These are phyloP conservation scores for Lamprologus lemairii DNA, from an alignment of 2,113 vertebrate species.

Conservation along the genomic window DNA sequence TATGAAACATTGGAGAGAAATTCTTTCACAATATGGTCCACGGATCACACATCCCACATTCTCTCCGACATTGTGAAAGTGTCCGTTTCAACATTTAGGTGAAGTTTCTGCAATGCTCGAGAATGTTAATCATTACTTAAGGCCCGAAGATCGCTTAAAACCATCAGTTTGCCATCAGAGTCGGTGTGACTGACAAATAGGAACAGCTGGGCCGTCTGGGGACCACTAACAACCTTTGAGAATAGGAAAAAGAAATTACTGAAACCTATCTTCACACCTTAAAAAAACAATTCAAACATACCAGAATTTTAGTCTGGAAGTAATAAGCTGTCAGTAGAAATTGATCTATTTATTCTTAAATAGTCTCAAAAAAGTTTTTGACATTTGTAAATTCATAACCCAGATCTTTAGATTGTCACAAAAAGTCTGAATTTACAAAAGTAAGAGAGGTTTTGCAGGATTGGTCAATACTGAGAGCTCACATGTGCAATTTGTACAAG, in stretches of 20 bases:
- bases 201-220: slow-evolving; percentile 42
- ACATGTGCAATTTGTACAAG: neutral
- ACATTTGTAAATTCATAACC: neutral
- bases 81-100: slow-evolving; percentile 39
- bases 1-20: neutral
- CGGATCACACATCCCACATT: neutral
- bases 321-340: neutral
- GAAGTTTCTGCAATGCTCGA: neutral
- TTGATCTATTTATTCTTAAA: neutral
- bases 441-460: neutral
- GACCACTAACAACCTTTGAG: slow-evolving; percentile 10
- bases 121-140: slow-evolving; percentile 41
- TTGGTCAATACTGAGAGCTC: neutral
- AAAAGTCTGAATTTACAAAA: neutral
- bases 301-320: neutral
- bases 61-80: slow-evolving; percentile 6
- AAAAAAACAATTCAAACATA: neutral
- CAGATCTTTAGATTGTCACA: neutral
- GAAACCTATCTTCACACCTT: neutral
- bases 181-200: slow-evolving; percentile 41
- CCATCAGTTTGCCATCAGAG: slow-evolving; percentile 32
- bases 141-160: neutral
- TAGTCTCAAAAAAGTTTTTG: neutral
- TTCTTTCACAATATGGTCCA: neutral
- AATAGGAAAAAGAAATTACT: neutral